These are phyloP conservation scores for Diaprepes abbreviatus DNA, from an alignment of 2,888 invertebrate species.

Conservation along the genomic window DNA sequence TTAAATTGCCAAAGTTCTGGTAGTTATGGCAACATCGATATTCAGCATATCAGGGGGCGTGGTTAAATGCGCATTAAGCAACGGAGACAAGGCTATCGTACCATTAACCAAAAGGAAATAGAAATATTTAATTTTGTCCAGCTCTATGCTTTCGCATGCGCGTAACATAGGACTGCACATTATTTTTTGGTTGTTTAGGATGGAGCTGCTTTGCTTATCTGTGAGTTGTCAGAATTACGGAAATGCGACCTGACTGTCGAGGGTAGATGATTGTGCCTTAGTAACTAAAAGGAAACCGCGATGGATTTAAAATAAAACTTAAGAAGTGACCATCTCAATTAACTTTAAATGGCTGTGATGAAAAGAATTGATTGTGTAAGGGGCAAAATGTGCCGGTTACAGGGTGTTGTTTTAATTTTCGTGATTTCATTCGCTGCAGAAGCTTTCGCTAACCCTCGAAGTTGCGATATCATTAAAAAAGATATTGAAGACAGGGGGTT, in stretches of 20 bases:
- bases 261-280: constrained; percentile 59
- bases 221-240: constrained; percentile 52
- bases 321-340: constrained; percentile 47
- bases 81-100: constrained; percentile 14
- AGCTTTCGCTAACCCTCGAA: constrained; percentile 56
- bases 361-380: constrained; percentile 53
- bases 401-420: constrained; percentile 58
- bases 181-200: constrained; percentile 48
- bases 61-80: constrained; percentile 1
- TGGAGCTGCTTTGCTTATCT: constrained; percentile 39
- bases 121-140: constrained; percentile 46
- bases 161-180: constrained; percentile 42
- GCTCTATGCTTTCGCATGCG: constrained; percentile 49
- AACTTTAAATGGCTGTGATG: constrained; percentile 59
- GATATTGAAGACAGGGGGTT: constrained; percentile 70
- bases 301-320: constrained; percentile 54
- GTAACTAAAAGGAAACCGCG: constrained; percentile 50
- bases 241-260: constrained; percentile 54
- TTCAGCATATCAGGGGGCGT: constrained; percentile 22
- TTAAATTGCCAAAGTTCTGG: no score
- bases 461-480: constrained; percentile 71
- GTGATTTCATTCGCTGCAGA: constrained; percentile 52
- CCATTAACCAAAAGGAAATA: constrained; percentile 30
- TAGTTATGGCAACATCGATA: constrained; percentile 6
- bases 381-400: constrained; percentile 55